A percentile compares a stretch with the other conserved stretches of the same genome.
Conservation (phyloP, 1,140 invertebrate species). For the Papilio polyxenes region DNA sequence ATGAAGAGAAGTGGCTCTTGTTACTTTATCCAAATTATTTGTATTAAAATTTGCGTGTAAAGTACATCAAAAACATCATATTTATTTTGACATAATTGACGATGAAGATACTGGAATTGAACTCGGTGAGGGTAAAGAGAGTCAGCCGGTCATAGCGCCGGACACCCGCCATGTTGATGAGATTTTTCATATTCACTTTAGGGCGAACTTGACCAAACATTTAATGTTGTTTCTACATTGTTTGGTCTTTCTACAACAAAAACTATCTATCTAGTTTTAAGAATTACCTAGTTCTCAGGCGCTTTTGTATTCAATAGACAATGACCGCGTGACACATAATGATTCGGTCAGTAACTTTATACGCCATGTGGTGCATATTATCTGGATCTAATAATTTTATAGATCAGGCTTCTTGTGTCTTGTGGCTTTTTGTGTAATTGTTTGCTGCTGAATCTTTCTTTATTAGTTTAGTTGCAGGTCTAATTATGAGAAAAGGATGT, state of each 20-base stretch:
- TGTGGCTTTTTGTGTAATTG: no score
- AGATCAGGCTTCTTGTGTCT: no score
- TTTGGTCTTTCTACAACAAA: no score
- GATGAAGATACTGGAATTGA: conserved; percentile 29
- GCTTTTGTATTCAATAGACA: neutral
- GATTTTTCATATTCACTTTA: neutral
- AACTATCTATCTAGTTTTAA: neutral
- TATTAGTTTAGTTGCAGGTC: neutral
- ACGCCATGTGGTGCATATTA: no score
- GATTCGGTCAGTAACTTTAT: neutral
- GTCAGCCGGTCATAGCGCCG: neutral
- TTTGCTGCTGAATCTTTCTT: no score
- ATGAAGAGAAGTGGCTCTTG: no score
- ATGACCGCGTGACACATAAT: neutral
- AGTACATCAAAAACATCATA: no score
- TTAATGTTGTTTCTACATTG: neutral
- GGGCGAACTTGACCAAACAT: neutral
- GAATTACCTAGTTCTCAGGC: neutral
- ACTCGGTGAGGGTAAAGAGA: neutral
- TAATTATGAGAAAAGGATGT: no score
- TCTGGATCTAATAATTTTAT: neutral
- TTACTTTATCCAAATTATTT: no score
- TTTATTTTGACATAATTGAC: no score
- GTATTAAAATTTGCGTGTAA: no score
- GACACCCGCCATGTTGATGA: neutral